Conservation (phyloP, 1,140 invertebrate genomes). For the Episyrphus balteatus region DNA sequence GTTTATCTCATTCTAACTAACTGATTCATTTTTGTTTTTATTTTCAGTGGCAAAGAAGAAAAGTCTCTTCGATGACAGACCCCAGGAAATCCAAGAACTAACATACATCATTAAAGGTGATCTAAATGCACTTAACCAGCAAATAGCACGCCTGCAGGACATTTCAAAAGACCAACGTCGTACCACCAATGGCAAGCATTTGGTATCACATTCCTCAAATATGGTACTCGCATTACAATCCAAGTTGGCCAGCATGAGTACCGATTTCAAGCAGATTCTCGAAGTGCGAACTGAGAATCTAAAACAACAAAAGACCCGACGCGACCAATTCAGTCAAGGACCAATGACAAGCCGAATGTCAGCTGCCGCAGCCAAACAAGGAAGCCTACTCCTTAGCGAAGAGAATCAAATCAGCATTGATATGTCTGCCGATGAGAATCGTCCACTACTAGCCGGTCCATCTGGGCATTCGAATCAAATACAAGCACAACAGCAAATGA, state of each 20-base stretch:
- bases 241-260: slow-evolving; percentile 91
- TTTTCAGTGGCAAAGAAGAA: slow-evolving; percentile 90
- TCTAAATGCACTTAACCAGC: slow-evolving; percentile 86
- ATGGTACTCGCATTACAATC: slow-evolving; percentile 91
- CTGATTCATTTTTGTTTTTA: neutral
- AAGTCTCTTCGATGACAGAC: slow-evolving; percentile 92
- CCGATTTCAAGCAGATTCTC: slow-evolving; percentile 88
- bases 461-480: slow-evolving; percentile 4
- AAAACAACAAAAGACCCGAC: slow-evolving; percentile 84
- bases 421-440: slow-evolving; percentile 46
- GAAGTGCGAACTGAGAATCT: slow-evolving; percentile 87
- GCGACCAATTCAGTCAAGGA: slow-evolving; percentile 88
- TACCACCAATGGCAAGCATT: slow-evolving; percentile 57
- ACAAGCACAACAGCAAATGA: slow-evolving; percentile 47
- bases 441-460: slow-evolving; percentile 17
- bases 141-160: slow-evolving; percentile 81
- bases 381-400: slow-evolving; percentile 40
- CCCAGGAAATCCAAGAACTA: slow-evolving; percentile 92
- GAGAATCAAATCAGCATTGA: slow-evolving; percentile 70
- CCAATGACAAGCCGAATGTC: slow-evolving; percentile 52
- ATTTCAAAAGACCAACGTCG: slow-evolving; percentile 59
- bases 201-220: slow-evolving; percentile 90
- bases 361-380: slow-evolving; percentile 53
- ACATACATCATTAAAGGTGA: slow-evolving; percentile 98
- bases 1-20: too few species aligned